Percentiles rank a stretch among this genome's conserved stretches.
phyloP scores from a whole-genome alignment of 2,113 vertebrate genomes.

The Nansenia antarctica region DNA sequence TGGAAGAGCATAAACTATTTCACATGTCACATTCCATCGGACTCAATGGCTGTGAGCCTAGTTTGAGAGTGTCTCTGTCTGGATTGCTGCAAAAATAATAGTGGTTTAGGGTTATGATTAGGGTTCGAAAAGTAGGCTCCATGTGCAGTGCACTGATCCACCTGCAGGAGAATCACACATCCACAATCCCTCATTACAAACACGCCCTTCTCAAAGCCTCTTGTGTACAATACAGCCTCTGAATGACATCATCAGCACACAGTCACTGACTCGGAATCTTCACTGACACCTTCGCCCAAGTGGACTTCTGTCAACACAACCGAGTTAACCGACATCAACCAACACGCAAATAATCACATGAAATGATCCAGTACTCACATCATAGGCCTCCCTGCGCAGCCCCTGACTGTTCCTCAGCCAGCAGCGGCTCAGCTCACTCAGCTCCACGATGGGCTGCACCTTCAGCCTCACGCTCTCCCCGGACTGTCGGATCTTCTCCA shows the following conservation, averaged over 20 bases:
- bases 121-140: not conserved
- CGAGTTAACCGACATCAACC: too few species aligned
- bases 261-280: not conserved
- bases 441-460: conserved; percentile 94
- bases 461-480: conserved; percentile 89
- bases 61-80: not conserved
- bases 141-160: not conserved
- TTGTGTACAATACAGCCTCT: not conserved
- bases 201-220: not conserved
- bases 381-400: conserved; percentile 67
- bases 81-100: not conserved
- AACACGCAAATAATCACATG: not conserved
- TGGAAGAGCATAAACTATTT: not conserved
- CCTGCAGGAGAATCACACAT: not conserved
- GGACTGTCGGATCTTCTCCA: conserved; percentile 98
- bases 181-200: not conserved
- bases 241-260: not conserved
- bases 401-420: conserved; percentile 84
- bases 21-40: not conserved
- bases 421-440: conserved; percentile 90
- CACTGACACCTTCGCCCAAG: not conserved
- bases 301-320: too few species aligned
- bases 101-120: not conserved
- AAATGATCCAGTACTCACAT: conserved; percentile 80
- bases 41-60: not conserved